phyloP scores from a whole-genome alignment of 2,888 invertebrate species.

The Seira ritae region DNA sequence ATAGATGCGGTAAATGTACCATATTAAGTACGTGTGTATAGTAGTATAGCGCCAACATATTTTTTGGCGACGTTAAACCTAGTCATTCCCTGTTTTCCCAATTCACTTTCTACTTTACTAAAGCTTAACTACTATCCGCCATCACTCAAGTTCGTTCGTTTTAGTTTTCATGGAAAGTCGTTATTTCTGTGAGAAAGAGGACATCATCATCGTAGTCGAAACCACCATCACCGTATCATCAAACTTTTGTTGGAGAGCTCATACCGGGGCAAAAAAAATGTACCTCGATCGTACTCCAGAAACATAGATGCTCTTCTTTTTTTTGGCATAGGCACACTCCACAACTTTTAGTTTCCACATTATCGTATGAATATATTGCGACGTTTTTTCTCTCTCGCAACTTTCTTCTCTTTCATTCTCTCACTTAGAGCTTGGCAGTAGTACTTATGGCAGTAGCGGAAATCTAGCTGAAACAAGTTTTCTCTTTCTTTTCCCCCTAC shows the following conservation, averaged over 20 bases:
- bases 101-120: not conserved
- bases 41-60: not conserved
- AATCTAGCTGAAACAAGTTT: conserved; percentile 20
- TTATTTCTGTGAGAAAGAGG: conserved; percentile 14
- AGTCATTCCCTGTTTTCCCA: not conserved
- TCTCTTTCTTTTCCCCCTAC: not conserved
- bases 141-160: not conserved
- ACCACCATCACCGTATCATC: not conserved
- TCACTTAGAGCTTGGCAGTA: not conserved
- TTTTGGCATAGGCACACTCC: conserved; percentile 5
- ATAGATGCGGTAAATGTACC: not conserved
- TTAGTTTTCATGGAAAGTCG: not conserved
- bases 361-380: conserved; percentile 15
- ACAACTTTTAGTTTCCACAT: not conserved
- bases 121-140: not conserved
- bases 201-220: not conserved
- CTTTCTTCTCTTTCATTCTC: not conserved
- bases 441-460: conserved; percentile 5
- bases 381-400: not conserved
- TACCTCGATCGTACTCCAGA: too few relatives aligned
- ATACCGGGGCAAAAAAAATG: too few relatives aligned
- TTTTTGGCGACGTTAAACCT: not conserved
- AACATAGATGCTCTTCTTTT: not conserved
- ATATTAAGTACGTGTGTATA: not conserved
- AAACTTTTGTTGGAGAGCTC: not conserved